Conservation (phyloP, 2,888 invertebrate species). For the Flabesymbios commensalis region DNA sequence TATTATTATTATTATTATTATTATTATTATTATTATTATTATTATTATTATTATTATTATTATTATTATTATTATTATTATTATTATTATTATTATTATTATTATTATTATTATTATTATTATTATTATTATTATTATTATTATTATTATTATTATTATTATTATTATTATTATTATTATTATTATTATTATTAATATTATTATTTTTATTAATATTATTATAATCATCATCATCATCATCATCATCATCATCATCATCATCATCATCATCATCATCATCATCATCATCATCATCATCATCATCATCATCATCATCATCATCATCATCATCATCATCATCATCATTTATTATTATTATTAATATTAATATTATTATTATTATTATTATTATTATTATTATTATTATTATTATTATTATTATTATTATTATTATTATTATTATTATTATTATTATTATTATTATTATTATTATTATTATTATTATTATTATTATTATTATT, state of each 20-base stretch:
- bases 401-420: no score
- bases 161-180: conserved; percentile 13
- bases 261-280: conserved; percentile 7
- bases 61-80: conserved; percentile 1
- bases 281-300: conserved; percentile 12
- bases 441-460: no score
- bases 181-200: conserved; percentile 7
- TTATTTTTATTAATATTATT: conserved; percentile 3
- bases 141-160: conserved; percentile 8
- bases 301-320: conserved; percentile 1
- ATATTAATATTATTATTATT: no score
- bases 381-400: no score
- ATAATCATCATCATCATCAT: no score
- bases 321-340: not conserved
- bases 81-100: conserved; percentile 4
- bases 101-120: conserved; percentile 12
- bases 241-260: not conserved
- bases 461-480: no score
- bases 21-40: not conserved
- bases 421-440: no score
- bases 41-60: conserved; percentile 5
- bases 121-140: conserved; percentile 4
- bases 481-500: no score
- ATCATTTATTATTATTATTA: no score
- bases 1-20: conserved; percentile 4